Base-by-base conservation (phyloP, 2,797 vertebrate genomes). In the Phrynocephalus vlangalii region DNA sequence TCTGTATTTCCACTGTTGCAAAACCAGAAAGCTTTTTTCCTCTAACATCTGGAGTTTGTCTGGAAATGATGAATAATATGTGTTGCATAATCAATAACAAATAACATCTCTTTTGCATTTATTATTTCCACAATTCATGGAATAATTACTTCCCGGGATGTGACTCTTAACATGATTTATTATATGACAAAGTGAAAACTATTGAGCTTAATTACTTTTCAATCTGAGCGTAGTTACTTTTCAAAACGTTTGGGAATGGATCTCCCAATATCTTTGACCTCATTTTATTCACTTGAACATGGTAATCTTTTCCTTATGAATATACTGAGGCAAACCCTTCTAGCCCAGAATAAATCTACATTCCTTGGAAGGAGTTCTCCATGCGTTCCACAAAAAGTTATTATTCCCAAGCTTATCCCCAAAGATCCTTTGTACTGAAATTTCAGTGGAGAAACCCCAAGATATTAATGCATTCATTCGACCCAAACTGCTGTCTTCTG, bases 41-140 rank as follows among this genome's bases (percentile, higher is more conserved):
- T 85, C 76, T 83, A 88, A 87, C 90, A 50, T 87, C 93, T 80
- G 67, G 30, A 87, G 95, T 94, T 90, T 94, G 95, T 81, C 78
- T 95, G 13, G 79, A 84, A 91, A 92, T 95, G 96, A 96, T 93
- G 96, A 96, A 97, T 94, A 97, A 89, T 93, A 89, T 68, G 26
- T 18, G 87, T 91, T 89, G 56, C 94, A 85, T 91, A 95, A 92
- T 92, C 77, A 80, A 92, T 91, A 94, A 50, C 71, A 94, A 96
- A 89, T 79, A 91, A 44, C 7, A 93, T 92, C 85, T 89, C 95
- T 86, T 72, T 86, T 89, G 33, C 3, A 44, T 88, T 91, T 84
- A 90, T 10, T 86, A 0, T 15, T 84, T 56, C 67, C 7, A 89
- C 80, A 87, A 84, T 86, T 9, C 0, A 11, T 89, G 8, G 83